Evolutionary conservation across 1,140 invertebrate species (phyloP).

Genomic region (Megalopta genalis): DNA sequence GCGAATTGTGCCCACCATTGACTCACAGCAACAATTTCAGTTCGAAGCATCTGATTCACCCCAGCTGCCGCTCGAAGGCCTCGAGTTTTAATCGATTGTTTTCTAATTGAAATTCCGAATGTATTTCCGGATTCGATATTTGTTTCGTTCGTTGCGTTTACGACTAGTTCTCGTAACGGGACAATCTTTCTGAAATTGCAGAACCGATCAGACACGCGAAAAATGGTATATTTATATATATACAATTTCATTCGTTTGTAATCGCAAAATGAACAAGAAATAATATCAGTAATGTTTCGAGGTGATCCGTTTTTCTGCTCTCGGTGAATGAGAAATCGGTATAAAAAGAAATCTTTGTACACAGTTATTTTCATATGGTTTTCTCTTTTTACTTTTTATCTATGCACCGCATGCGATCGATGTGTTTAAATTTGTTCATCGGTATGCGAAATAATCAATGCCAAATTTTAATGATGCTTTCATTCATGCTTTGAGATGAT

Average conservation of each 20-base stretch:
- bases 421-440: slow-evolving; percentile 11
- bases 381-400: slow-evolving; percentile 51
- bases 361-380: slow-evolving; percentile 53
- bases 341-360: slow-evolving; percentile 40
- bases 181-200: slow-evolving; percentile 45
- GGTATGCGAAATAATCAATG: slow-evolving; percentile 27
- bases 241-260: slow-evolving; percentile 49
- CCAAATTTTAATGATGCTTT: slow-evolving; percentile 55
- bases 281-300: slow-evolving; percentile 31
- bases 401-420: slow-evolving; percentile 12
- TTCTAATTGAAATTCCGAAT: slow-evolving; percentile 38
- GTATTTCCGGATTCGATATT: slow-evolving; percentile 41
- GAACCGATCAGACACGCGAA: slow-evolving; percentile 26
- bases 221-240: slow-evolving; percentile 43
- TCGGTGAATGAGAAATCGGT: slow-evolving; percentile 64
- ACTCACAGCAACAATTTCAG: slow-evolving; percentile 88
- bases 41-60: slow-evolving; percentile 86
- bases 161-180: slow-evolving; percentile 35
- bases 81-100: slow-evolving; percentile 85
- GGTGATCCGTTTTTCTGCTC: slow-evolving; percentile 64
- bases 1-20: slow-evolving; percentile 88
- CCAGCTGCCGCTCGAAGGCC: slow-evolving; percentile 86
- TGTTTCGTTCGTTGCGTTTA: slow-evolving; percentile 56
- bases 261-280: background rate
- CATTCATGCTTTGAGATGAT: slow-evolving; percentile 46